Evolutionary conservation across 2,113 vertebrate species (phyloP).

Genomic region (Cyprichromis sp.): DNA sequence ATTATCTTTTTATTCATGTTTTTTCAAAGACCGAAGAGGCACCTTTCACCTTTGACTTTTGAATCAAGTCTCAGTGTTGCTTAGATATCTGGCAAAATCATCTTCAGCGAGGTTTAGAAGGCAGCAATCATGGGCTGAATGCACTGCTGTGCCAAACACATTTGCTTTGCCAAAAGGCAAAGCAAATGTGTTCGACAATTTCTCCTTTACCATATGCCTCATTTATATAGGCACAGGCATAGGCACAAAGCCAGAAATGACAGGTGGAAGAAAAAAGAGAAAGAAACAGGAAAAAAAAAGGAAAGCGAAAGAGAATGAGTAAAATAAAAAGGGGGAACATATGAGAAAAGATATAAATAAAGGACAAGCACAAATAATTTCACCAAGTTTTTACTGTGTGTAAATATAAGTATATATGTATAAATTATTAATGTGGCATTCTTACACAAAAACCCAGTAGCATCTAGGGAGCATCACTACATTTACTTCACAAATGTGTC

Average conservation of each 20-base stretch:
- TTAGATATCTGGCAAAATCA: background rate
- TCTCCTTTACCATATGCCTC: background rate
- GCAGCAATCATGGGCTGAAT: background rate
- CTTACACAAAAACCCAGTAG: background rate
- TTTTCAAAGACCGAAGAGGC: background rate
- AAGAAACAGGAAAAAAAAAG: rapidly evolving
- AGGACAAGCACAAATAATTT: background rate
- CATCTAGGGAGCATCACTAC: background rate
- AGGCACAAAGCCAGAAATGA: background rate
- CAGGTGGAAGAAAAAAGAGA: background rate
- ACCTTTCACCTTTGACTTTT: background rate
- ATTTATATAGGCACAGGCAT: background rate
- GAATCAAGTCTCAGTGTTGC: background rate
- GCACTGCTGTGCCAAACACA: background rate
- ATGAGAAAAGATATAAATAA: background rate
- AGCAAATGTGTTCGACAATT: background rate
- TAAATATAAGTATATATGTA: background rate
- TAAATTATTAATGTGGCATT: background rate
- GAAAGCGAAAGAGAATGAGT: background rate
- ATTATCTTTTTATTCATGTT: background rate
- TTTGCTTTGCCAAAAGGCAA: background rate
- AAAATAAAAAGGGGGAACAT: background rate
- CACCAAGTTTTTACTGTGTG: background rate
- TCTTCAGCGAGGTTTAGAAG: background rate
- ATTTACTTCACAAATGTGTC: background rate